Conservation (phyloP, 2,888 invertebrate species). For the Mylabris sibirica region DNA sequence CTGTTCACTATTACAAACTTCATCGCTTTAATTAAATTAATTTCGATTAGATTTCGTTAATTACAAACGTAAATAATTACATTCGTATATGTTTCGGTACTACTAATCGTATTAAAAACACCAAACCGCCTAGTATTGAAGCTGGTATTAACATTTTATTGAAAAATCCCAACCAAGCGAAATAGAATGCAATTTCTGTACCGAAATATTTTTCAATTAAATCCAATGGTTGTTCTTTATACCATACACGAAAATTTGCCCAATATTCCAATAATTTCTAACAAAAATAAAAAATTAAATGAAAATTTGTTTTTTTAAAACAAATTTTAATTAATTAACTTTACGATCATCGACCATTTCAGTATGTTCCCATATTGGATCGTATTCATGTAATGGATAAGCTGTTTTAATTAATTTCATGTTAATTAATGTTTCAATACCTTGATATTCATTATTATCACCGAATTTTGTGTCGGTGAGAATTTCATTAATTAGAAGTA, state of each 20-base stretch:
- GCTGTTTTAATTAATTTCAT: neutral
- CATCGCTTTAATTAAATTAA: slow-evolving; percentile 41
- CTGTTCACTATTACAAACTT: slow-evolving; percentile 51
- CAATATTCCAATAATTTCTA: slow-evolving; percentile 68
- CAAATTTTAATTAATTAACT: neutral
- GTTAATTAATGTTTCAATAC: neutral
- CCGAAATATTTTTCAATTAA: slow-evolving; percentile 67
- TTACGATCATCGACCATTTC: neutral
- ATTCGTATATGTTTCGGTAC: neutral
- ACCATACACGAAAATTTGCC: slow-evolving; percentile 65
- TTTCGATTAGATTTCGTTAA: neutral
- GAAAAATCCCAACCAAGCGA: slow-evolving; percentile 67
- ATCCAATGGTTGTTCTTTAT: slow-evolving; percentile 69
- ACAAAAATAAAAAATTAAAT: no score
- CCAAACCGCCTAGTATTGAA: slow-evolving; percentile 60
- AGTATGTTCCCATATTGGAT: neutral
- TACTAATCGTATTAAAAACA: slow-evolving; percentile 41
- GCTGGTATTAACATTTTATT: slow-evolving; percentile 63
- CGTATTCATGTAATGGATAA: neutral
- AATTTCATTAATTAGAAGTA: slow-evolving; percentile 17
- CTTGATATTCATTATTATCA: neutral
- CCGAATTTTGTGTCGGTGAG: slow-evolving; percentile 19
- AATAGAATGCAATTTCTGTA: slow-evolving; percentile 66
- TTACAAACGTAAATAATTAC: slow-evolving; percentile 17
- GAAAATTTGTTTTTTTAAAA: neutral